These are phyloP conservation scores for Cephus sareptanus DNA, from an alignment of 2,888 invertebrate genomes.

Conservation along the genomic window DNA sequence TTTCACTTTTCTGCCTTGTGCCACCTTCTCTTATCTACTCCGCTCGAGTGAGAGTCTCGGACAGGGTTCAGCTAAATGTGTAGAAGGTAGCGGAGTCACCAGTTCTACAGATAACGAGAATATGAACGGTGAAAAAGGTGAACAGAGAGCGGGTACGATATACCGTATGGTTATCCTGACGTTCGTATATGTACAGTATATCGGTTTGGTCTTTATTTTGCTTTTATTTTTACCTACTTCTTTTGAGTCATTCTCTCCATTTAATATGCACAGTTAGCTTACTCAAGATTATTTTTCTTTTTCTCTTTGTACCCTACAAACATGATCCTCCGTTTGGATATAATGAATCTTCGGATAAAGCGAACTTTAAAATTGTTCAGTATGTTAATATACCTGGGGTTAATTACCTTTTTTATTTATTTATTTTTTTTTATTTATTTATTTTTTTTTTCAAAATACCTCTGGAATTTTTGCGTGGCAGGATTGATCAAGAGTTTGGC, in stretches of 20 bases:
- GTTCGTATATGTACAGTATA: neutral
- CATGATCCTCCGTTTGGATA: neutral
- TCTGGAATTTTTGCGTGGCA: neutral
- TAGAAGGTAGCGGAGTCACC: neutral
- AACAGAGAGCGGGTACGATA: neutral
- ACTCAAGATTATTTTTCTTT: neutral
- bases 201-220: neutral
- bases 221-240: neutral
- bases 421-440: no score
- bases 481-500: neutral
- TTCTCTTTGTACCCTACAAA: neutral
- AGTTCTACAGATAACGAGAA: neutral
- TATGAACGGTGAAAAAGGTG: neutral
- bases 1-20: constrained; percentile 54
- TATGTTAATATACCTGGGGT: neutral
- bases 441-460: neutral
- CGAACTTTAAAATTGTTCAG: neutral
- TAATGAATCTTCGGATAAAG: neutral
- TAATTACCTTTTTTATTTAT: neutral
- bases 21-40: neutral
- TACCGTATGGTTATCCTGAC: neutral
- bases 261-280: neutral
- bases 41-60: neutral
- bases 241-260: neutral
- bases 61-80: neutral